Base-by-base conservation (phyloP, 2,797 vertebrate genomes). In the Ibycter americanus region DNA sequence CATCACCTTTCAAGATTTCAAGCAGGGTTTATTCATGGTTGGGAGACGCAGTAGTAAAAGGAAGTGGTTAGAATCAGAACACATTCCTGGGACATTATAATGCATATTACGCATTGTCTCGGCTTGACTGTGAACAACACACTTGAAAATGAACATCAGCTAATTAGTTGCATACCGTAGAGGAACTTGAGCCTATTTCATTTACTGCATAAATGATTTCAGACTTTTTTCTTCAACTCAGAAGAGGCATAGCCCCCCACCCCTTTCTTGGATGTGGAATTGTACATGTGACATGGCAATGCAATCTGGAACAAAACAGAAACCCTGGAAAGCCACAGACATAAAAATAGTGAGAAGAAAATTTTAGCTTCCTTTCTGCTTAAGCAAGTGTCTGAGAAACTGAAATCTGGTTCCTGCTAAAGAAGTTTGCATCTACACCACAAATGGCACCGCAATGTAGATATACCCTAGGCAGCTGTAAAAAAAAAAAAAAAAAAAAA, bases 131-230 rank as follows among this genome's bases (percentile, higher is more conserved):
- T 90, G 90, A 96, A 93, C 86, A 90, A 85, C 3, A 0, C n/a
- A 91, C 92, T 95, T 90, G 84, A 94, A 96, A 97, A 96, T 96
- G 94, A 97, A 92, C 82, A 94, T 94, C 93, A 93, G 54, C 76
- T 97, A 97, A 96, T 97, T 97, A 93, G 90, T 70, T 92, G 92
- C 84, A 92, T 94, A 72, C 93, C 72, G 83, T 51, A 89, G 79
- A 96, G 79, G 63, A 96, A 88, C 65, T 87, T 74, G 79, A 94
- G 66, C 56, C 79, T 93, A 55, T 94, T 97, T 94, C 70, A 93
- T 95, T 96, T 95, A 94, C 89, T 76, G 87, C 93, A 88, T 51
- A 96, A 97, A 88, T 5, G 12, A 93, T 95, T 96, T 93, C 89
- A 94, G 89, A 72, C 73, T 67, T 92, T 83, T 90, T 81, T 87